Percentiles rank a stretch among this genome's conserved stretches.
Conservation (phyloP, 1,140 invertebrate genomes). For the Musca vetustissima region DNA sequence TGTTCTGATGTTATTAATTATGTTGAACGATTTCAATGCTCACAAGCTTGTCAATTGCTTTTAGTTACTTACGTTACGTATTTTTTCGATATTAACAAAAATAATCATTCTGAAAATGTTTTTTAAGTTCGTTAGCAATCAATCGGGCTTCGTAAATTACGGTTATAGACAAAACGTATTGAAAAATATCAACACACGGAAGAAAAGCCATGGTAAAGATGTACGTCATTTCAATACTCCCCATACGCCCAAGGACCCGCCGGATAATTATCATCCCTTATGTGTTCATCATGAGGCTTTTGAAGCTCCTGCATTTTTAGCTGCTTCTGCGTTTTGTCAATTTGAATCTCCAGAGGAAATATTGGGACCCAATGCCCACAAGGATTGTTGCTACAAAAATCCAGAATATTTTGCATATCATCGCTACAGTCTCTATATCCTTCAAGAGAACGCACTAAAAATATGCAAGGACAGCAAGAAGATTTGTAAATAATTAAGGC, state of each 20-base stretch:
- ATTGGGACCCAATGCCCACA: conserved; percentile 42
- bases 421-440: conserved; percentile 38
- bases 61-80: no score
- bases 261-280: conserved; percentile 34
- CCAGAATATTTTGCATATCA: conserved; percentile 43
- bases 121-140: no score
- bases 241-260: conserved; percentile 46
- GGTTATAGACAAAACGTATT: no score
- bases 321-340: conserved; percentile 34
- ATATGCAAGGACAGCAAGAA: background rate
- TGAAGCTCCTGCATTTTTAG: conserved; percentile 30
- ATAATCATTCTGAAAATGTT: no score
- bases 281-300: conserved; percentile 34
- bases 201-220: no score
- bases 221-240: conserved; percentile 33
- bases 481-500: conserved; percentile 10
- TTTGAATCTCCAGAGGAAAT: conserved; percentile 35
- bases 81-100: no score
- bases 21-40: no score
- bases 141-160: no score
- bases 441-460: conserved; percentile 30
- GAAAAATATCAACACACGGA: no score
- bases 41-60: no score
- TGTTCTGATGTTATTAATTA: no score
- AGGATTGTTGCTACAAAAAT: conserved; percentile 39